A percentile compares a stretch with the other conserved stretches of the same genome.
These are phyloP conservation scores for Falcaria lacertinaria DNA, from an alignment of 2,888 invertebrate genomes.

Conservation along the genomic window DNA sequence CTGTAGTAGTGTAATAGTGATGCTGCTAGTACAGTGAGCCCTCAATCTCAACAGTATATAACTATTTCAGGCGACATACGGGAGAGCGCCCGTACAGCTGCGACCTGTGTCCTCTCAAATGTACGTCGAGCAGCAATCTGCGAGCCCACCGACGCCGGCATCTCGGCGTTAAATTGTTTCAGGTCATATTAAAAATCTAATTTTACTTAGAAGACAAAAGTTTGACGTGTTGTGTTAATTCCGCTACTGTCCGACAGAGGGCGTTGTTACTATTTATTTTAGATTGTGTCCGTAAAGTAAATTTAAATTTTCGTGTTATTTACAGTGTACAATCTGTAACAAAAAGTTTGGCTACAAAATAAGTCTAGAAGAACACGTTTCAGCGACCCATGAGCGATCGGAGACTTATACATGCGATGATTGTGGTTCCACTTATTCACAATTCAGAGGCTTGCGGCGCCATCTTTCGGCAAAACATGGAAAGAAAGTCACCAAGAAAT, in stretches of 20 bases:
- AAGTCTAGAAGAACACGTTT: slow-evolving; percentile 60
- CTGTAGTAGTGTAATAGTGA: too few relatives aligned
- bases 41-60: too few relatives aligned
- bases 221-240: too few relatives aligned
- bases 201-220: too few relatives aligned
- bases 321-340: slow-evolving; percentile 59
- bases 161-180: slow-evolving; percentile 48
- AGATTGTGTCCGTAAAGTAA: too few relatives aligned
- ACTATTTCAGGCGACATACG: slow-evolving; percentile 52
- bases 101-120: slow-evolving; percentile 57
- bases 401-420: slow-evolving; percentile 41
- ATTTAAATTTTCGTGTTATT: slow-evolving; percentile 8
- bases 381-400: slow-evolving; percentile 48
- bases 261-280: neutral
- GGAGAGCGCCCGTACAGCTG: slow-evolving; percentile 64
- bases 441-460: slow-evolving; percentile 47
- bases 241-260: neutral
- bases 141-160: slow-evolving; percentile 56
- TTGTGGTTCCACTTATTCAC: slow-evolving; percentile 54
- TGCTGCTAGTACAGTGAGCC: too few relatives aligned
- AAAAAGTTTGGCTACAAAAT: slow-evolving; percentile 67
- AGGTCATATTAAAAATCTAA: slow-evolving; percentile 29
- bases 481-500: slow-evolving; percentile 15
- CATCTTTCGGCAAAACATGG: slow-evolving; percentile 53
- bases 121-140: slow-evolving; percentile 63